phyloP scores from a whole-genome alignment of 2,888 invertebrate genomes.

The Drosophila borborema region DNA sequence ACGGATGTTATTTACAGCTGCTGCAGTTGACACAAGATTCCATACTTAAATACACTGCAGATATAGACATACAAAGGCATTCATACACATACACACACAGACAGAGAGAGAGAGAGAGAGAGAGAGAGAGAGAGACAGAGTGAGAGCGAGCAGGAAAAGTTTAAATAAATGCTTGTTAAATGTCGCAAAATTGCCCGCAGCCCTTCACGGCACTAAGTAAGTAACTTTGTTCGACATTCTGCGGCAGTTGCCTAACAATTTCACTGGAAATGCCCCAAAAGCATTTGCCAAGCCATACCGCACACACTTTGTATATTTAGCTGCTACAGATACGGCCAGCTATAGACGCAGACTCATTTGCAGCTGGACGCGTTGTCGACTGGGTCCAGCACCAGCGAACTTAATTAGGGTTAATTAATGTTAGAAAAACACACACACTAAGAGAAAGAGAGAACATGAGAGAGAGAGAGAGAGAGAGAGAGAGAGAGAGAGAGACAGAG shows the following conservation, averaged over 20 bases:
- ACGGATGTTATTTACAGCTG: conserved; percentile 69
- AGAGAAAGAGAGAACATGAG: neutral
- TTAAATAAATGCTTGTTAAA: conserved; percentile 71
- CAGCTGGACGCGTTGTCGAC: conserved; percentile 12
- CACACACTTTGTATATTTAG: conserved; percentile 25
- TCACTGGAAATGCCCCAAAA: conserved; percentile 57
- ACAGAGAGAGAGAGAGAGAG: neutral
- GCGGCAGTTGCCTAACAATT: conserved; percentile 61
- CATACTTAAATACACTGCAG: conserved; percentile 70
- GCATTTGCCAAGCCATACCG: conserved; percentile 35
- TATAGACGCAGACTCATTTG: conserved; percentile 6
- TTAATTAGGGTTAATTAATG: conserved; percentile 80
- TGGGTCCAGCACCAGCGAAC: conserved; percentile 41
- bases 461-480: neutral
- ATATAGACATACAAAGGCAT: conserved; percentile 33
- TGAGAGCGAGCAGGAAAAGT: conserved; percentile 35
- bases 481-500: neutral
- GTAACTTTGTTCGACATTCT: conserved; percentile 55
- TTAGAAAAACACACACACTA: conserved; percentile 58
- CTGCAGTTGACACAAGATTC: conserved; percentile 66
- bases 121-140: neutral
- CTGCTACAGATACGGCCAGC: conserved; percentile 10
- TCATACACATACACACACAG: neutral
- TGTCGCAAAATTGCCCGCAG: conserved; percentile 68
- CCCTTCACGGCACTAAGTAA: conserved; percentile 44